Conservation (phyloP, 2,797 vertebrate genomes). For the Premnoplex brunnescens region DNA sequence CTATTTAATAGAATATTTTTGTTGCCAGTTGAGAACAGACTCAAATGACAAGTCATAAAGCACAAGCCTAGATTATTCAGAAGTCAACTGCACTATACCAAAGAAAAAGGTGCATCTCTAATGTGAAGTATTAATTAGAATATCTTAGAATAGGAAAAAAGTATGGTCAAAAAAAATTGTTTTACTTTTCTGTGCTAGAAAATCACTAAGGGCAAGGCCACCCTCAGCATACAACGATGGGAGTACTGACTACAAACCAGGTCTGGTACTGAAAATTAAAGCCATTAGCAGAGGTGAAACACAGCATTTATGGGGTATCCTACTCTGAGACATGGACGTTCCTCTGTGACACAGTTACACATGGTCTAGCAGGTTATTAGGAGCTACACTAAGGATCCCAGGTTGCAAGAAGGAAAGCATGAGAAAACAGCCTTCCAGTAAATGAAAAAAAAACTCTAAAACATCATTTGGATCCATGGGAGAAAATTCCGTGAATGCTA, state of each 20-base stretch:
- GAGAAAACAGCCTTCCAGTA: neutral
- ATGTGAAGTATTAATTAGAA: neutral
- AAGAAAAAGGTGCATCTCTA: neutral
- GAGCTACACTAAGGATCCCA: neutral
- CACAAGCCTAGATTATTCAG: neutral
- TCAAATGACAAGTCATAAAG: neutral
- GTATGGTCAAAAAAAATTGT: neutral
- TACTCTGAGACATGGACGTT: neutral
- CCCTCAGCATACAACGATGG: fast-evolving
- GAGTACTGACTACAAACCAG: neutral
- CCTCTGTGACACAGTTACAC: neutral
- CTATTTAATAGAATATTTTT: neutral
- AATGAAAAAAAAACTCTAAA: neutral
- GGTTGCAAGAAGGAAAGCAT: neutral
- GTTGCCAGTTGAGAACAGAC: neutral
- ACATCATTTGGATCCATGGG: neutral
- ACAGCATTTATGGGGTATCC: fast-evolving
- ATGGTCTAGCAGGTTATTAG: neutral
- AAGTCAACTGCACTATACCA: neutral
- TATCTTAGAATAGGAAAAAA: neutral
- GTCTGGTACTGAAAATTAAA: neutral
- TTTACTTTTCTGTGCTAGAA: neutral
- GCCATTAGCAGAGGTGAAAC: neutral
- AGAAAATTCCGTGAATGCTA: neutral
- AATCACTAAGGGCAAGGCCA: neutral